These are phyloP conservation scores for Molossus alvarezi DNA, from an alignment of 2,797 vertebrate species.

Conservation along the genomic window DNA sequence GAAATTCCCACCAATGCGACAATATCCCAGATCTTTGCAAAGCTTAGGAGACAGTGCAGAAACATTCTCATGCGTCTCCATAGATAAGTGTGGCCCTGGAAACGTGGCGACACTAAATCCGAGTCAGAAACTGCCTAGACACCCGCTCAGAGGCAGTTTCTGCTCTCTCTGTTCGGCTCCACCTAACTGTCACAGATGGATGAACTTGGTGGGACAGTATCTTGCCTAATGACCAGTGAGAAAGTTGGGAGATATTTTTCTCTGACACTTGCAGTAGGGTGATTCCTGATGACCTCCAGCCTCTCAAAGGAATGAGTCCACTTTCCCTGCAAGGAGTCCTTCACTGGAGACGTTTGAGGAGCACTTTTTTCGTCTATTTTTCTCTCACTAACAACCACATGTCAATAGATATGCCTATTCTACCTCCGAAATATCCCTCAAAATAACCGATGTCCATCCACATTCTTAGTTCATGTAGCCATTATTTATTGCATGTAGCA, in stretches of 20 bases:
- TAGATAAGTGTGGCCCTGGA: neutral
- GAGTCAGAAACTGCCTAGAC: neutral
- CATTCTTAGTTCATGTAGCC: neutral
- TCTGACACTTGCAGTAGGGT: neutral
- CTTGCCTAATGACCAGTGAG: slow-evolving; percentile 5
- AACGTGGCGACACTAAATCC: neutral
- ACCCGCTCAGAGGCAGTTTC: neutral
- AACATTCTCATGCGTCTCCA: neutral
- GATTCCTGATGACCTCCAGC: neutral
- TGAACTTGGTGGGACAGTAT: neutral
- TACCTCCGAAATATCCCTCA: neutral
- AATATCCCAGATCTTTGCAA: neutral
- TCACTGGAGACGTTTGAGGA: neutral
- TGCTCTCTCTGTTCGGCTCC: neutral
- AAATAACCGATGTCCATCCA: neutral
- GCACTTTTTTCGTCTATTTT: neutral
- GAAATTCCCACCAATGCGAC: neutral
- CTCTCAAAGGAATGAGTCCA: neutral
- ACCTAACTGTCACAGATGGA: neutral
- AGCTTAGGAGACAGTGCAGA: neutral
- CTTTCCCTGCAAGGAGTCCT: neutral
- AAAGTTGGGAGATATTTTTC: neutral
- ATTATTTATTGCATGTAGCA: neutral
- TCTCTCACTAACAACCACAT: neutral
- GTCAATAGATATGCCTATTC: neutral